These are phyloP conservation scores for Actinia tenebrosa DNA, from an alignment of 64 coral and sea anemone species.

Conservation along the genomic window DNA sequence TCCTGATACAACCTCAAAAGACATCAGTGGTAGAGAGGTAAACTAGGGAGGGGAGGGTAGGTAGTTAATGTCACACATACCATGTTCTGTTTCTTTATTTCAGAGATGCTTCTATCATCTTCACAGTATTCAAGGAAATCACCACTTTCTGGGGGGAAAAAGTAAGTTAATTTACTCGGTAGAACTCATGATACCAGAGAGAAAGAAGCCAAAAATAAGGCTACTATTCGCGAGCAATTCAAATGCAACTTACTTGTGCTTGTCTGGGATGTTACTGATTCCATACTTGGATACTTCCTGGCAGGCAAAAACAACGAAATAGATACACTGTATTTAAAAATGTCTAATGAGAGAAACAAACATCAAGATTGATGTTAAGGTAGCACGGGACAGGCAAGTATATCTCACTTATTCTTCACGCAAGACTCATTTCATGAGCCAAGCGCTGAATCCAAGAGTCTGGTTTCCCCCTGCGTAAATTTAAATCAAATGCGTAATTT, in stretches of 20 bases:
- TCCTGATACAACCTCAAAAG: background rate
- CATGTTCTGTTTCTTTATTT: constrained; percentile 59
- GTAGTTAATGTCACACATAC: constrained; percentile 18
- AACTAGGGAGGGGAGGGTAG: background rate
- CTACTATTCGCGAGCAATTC: background rate
- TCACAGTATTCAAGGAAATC: constrained; percentile 57
- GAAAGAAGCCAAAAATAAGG: too few relatives aligned
- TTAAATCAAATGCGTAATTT: too few relatives aligned
- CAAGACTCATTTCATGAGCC: too few relatives aligned
- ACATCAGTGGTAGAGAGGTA: background rate
- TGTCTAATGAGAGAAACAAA: too few relatives aligned
- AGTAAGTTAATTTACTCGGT: background rate
- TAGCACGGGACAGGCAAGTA: too few relatives aligned
- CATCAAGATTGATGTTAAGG: too few relatives aligned
- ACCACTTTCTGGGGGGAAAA: constrained; percentile 17
- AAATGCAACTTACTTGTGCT: constrained; percentile 37
- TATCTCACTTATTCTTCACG: too few relatives aligned
- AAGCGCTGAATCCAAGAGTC: too few relatives aligned
- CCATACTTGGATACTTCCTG: constrained; percentile 25
- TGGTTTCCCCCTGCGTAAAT: too few relatives aligned
- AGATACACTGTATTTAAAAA: too few relatives aligned
- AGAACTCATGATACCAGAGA: background rate
- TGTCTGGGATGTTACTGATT: constrained; percentile 27
- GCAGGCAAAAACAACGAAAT: background rate
- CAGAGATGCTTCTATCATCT: constrained; percentile 39